A percentile compares a stretch with the other conserved stretches of the same genome.
These are phyloP conservation scores for Andrena cerasifolii DNA, from an alignment of 1,140 invertebrate genomes.

Conservation along the genomic window DNA sequence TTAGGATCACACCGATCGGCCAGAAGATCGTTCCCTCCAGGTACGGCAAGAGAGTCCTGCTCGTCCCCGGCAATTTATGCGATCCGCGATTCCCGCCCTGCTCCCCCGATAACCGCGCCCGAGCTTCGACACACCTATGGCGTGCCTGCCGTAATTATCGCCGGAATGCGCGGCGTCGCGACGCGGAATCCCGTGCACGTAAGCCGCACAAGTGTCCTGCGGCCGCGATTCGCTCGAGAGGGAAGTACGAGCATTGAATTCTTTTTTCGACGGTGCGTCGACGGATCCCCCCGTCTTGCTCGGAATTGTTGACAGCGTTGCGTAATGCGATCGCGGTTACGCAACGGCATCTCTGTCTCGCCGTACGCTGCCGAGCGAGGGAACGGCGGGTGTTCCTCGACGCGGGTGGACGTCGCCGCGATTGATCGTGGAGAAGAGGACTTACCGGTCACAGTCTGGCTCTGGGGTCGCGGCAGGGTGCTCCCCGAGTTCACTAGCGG, in stretches of 20 bases:
- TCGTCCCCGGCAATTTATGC: slow-evolving; percentile 45
- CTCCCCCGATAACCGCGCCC: slow-evolving; percentile 9
- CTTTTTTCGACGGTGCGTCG: not conserved
- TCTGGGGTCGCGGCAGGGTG: slow-evolving; percentile 79
- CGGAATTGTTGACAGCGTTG: not conserved
- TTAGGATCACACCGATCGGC: slow-evolving; percentile 39
- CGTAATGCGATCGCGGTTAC: slow-evolving; percentile 14
- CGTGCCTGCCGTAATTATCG: slow-evolving; percentile 41
- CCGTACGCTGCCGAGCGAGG: not conserved
- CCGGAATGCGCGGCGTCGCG: slow-evolving; percentile 26
- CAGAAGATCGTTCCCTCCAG: slow-evolving; percentile 53
- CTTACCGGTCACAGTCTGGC: slow-evolving; percentile 80
- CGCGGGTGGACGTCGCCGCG: not conserved
- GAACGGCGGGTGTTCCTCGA: not conserved
- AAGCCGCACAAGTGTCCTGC: too few species aligned
- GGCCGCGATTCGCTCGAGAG: too few species aligned
- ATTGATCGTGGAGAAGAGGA: slow-evolving; percentile 40
- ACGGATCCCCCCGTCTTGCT: not conserved
- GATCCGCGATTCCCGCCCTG: slow-evolving; percentile 28
- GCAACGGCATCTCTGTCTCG: not conserved
- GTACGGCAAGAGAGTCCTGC: slow-evolving; percentile 15
- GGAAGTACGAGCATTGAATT: too few species aligned
- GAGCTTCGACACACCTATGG: not conserved
- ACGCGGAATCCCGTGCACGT: slow-evolving; percentile 39
- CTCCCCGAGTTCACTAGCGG: slow-evolving; percentile 78